phyloP scores from a whole-genome alignment of 1,140 invertebrate genomes.

The Parapsyche elsis region DNA sequence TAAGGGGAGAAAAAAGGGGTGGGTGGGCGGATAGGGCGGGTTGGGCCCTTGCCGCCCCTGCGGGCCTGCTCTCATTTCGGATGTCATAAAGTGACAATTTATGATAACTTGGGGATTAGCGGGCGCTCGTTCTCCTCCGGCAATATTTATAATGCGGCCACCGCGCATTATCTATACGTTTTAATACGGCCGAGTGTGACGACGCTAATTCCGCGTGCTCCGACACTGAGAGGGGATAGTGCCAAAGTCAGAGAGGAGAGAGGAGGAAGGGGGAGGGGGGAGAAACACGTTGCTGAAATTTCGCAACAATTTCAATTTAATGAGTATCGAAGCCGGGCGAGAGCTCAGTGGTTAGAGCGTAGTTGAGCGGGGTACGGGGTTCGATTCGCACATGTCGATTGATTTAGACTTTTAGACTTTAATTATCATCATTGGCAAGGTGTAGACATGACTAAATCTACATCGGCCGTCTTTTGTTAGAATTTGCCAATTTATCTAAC shows the following conservation, averaged over 20 bases:
- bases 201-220: constrained; percentile 37
- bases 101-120: constrained; percentile 58
- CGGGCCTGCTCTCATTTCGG: constrained; percentile 56
- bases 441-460: no score
- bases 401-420: no score
- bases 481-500: no score
- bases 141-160: constrained; percentile 56
- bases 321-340: no score
- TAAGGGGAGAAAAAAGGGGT: background rate
- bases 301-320: no score
- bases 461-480: no score
- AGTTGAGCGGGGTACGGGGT: no score
- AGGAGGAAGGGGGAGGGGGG: background rate
- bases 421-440: no score
- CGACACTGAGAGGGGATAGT: background rate
- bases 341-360: no score
- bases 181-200: constrained; percentile 52
- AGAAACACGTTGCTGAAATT: no score
- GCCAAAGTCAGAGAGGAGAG: background rate
- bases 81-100: constrained; percentile 58
- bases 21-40: constrained; percentile 2
- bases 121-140: constrained; percentile 54
- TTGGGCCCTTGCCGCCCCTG: constrained; percentile 35
- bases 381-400: no score
- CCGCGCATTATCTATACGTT: constrained; percentile 54